phyloP scores from a whole-genome alignment of 1,140 invertebrate genomes.

The Hylyphantes graminicola region DNA sequence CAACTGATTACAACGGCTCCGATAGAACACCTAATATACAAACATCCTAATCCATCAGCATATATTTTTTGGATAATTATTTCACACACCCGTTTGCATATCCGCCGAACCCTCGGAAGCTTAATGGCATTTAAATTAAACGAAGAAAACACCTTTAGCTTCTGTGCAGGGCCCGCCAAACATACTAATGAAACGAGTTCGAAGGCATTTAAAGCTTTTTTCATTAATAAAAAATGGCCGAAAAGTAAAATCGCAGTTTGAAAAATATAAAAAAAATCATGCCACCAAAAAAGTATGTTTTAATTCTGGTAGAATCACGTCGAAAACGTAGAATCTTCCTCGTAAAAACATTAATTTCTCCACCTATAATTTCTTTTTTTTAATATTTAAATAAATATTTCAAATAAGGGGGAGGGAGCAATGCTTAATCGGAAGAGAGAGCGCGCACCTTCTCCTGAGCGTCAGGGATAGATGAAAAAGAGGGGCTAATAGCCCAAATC shows the following conservation, averaged over 20 bases:
- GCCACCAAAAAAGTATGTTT: constrained; percentile 46
- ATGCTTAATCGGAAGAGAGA: constrained; percentile 42
- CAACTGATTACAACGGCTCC: too few species aligned
- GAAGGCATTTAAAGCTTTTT: constrained; percentile 39
- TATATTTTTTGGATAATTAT: constrained; percentile 51
- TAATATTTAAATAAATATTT: constrained; percentile 28
- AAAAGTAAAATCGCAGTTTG: constrained; percentile 9
- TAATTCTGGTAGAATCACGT: constrained; percentile 34
- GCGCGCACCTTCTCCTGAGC: constrained; percentile 23
- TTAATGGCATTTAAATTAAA: constrained; percentile 60
- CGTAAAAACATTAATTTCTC: constrained; percentile 58
- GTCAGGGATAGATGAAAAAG: constrained; percentile 56
- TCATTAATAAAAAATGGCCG: background rate
- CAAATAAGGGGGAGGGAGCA: constrained; percentile 39
- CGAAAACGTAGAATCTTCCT: constrained; percentile 16
- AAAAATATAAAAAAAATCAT: constrained; percentile 45
- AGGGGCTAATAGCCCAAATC: constrained; percentile 58
- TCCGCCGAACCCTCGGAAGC: background rate
- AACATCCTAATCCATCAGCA: background rate
- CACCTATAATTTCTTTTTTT: background rate
- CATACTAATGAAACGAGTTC: constrained; percentile 57
- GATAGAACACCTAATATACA: too few species aligned
- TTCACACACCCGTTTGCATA: constrained; percentile 19
- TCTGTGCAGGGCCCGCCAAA: constrained; percentile 10
- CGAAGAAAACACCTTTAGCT: constrained; percentile 46